Evolutionary conservation across 2,888 invertebrate genomes (phyloP).

Genomic region (Monoplex corrugatus): DNA sequence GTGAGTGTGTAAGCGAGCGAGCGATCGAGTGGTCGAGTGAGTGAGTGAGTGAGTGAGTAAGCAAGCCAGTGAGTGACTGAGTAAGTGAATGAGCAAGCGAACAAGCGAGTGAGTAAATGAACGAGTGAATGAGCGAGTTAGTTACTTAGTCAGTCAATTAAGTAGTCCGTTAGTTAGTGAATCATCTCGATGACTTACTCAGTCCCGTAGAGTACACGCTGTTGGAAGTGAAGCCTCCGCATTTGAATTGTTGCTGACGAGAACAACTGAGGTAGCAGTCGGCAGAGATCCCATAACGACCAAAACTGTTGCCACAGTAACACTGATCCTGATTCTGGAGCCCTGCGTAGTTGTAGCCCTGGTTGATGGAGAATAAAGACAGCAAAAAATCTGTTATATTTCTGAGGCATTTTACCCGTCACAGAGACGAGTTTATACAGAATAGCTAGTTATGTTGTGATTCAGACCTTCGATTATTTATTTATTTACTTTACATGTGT

Average conservation of each 20-base stretch:
- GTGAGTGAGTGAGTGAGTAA: too few relatives aligned
- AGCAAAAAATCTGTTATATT: too few relatives aligned
- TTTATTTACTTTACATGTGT: too few relatives aligned
- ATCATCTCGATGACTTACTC: conserved; percentile 65
- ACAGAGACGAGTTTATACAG: too few relatives aligned
- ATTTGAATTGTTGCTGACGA: conserved; percentile 85
- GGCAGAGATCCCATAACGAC: conserved; percentile 72
- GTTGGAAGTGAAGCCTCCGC: conserved; percentile 87
- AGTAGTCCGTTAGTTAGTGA: too few relatives aligned
- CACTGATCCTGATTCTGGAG: conserved; percentile 82
- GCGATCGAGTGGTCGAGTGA: too few relatives aligned
- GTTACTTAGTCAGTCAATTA: background rate
- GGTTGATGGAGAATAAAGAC: conserved; percentile 44
- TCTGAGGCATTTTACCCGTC: too few relatives aligned
- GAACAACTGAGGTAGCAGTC: conserved; percentile 82
- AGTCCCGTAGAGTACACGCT: conserved; percentile 88
- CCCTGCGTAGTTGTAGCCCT: conserved; percentile 82
- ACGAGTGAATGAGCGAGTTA: background rate
- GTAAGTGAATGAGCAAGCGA: too few relatives aligned
- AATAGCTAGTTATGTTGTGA: too few relatives aligned
- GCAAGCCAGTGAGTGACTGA: too few relatives aligned
- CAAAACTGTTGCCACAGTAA: conserved; percentile 83
- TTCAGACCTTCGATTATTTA: too few relatives aligned
- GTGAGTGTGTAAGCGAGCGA: too few relatives aligned
- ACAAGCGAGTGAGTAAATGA: background rate